Evolutionary conservation across 2,888 invertebrate genomes (phyloP), one percentile per base, ranked within the genome.

Genomic region (Carpatolechia fugitivella): DNA sequence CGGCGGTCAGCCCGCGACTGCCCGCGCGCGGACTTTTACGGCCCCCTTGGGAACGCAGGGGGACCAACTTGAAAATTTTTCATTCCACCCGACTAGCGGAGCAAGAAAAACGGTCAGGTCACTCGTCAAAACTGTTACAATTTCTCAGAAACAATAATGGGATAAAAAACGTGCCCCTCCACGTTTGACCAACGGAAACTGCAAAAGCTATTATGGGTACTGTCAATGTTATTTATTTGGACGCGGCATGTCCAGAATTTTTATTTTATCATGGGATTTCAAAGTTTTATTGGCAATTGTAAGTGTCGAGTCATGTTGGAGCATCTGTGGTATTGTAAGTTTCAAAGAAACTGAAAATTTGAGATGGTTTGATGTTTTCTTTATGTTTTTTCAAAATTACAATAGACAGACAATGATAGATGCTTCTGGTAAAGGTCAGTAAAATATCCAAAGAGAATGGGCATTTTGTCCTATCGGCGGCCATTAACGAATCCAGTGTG

Each of bases 131-230:
- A 89, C 83, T 89, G 87, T 89, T 72, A 89, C 89, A 88, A 90
- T 90, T 88, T 88, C 89, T 90, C 88, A 87, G 85, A 84, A 89
- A 90, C 88, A 89, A 88, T 89, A 88, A 90, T 88, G 76, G 85
- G 76, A 84, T 82, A 82, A 81, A 84, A 77, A 80, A 78, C 77
- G 73, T 74, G 78, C 71, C 71, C 72, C 72, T 68, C 62, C 38
- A 40, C 64, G 29, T 68, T 72, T 82, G 83, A 77, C 82, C 84
- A 78, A 74, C 77, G 80, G 66, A 79, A 81, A 82, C 47, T 50
- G 52, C 29, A 46, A 57, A 57, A 83, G 75, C 83, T 80, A 85
- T 87, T 89, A 85, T 78, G 73, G 77, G 62, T 59, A 75, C 82
- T 88, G 90, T 88, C 90, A 88, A 88, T 88, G 88, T 89, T 89